These are phyloP conservation scores for Lophura nycthemera DNA, from an alignment of 2,113 vertebrate genomes.

Conservation along the genomic window DNA sequence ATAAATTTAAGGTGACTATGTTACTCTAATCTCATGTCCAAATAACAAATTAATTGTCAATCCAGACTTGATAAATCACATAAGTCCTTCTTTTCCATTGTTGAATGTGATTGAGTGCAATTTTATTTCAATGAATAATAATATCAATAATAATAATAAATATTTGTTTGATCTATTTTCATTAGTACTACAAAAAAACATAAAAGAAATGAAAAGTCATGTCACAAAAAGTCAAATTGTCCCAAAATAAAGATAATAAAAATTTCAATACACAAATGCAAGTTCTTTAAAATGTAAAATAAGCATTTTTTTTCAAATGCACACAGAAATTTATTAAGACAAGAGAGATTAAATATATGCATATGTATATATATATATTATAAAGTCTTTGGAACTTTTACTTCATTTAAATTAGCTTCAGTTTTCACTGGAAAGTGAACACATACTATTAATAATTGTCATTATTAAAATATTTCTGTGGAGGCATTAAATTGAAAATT, in stretches of 20 bases:
- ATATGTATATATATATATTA: no score
- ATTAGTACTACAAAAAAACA: not conserved
- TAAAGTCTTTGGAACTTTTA: no score
- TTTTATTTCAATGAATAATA: not conserved
- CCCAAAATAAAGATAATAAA: not conserved
- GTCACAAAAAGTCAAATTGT: not conserved
- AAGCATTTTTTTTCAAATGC: not conserved
- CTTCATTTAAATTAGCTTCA: no score
- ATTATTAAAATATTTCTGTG: no score
- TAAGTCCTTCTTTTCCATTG: not conserved
- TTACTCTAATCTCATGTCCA: not conserved
- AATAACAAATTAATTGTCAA: not conserved
- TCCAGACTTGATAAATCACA: not conserved
- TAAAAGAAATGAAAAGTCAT: not conserved
- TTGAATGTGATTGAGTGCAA: not conserved
- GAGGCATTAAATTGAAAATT: no score
- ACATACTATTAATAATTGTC: no score
- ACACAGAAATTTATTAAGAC: not conserved
- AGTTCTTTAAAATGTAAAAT: not conserved
- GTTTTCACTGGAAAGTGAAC: no score
- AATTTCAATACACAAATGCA: accelerated
- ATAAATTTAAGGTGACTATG: no score
- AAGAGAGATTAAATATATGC: not conserved
- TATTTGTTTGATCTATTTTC: not conserved
- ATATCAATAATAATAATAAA: not conserved